Base-by-base conservation (phyloP, 1,140 invertebrate species). In the Papilio xuthus region DNA sequence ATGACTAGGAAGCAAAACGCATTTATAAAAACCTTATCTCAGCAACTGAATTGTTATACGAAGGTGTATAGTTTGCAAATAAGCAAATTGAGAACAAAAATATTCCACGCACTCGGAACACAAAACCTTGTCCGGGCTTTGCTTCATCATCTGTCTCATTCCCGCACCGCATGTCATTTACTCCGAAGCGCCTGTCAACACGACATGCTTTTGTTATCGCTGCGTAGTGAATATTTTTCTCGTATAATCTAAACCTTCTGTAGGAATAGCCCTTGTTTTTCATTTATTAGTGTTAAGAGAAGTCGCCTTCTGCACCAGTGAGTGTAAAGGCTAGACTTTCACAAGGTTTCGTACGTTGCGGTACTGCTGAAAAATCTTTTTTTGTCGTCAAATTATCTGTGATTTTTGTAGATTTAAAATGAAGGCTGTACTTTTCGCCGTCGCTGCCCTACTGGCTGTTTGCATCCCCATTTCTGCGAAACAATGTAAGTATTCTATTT, bases 271-370 rank as follows among this genome's bases (percentile, higher is more conserved):
- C 80, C 72, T 83, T 86, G 84, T 90, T 85, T 89, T 85, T 82
- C 77, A 81, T 86, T 87, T 88, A 88, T 60, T 85, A 85, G 82
- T 69, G 81, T 83, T 83, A 86, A 89, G 87, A 89, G 87, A 89
- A 94, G 94, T 95, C 92, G 95, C 96, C 97, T 97, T 97, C 97
- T 97, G 95, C 96, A 95, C 96, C 97, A 97, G 97, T 97, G 97
- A 94, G 97, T 97, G 96, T 97, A 97, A 97, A 97, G 96, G 97
- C 95, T 83, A 80, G 89, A 89, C 89, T 87, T 84, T 82, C 77
- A 84, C 82, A 85, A 88, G 86, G 86, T 86, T 87, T 87, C 82
- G 79, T 78, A 81, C 81, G 79, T 71, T 81, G 75, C 74, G 53
- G 74, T 60, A n/a, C 53, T 42, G 41, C 50, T 63, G 37, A 41